A percentile compares a stretch with the other conserved stretches of the same genome.
These are phyloP conservation scores for Asteroscopus sphinx DNA, from an alignment of 2,888 invertebrate genomes.

Conservation along the genomic window DNA sequence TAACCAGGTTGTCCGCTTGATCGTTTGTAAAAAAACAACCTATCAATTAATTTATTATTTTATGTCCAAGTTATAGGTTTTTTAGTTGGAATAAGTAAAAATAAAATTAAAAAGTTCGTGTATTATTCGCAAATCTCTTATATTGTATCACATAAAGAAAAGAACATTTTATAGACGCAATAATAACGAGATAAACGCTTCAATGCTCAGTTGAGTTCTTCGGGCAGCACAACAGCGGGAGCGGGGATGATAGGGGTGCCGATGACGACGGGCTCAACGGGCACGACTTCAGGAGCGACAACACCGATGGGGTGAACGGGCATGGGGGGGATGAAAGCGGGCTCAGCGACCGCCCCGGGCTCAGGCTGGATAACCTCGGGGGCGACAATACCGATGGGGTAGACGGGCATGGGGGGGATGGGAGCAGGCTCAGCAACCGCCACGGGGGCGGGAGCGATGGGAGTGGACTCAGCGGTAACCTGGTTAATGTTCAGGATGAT, in stretches of 20 bases:
- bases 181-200: not conserved
- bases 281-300: conserved; percentile 9
- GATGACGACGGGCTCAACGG: conserved; percentile 9
- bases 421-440: not conserved
- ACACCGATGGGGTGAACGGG: conserved; percentile 9
- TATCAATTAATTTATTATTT: too few relatives aligned
- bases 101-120: not conserved
- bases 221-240: conserved; percentile 53
- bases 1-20: too few relatives aligned
- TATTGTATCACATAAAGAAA: not conserved
- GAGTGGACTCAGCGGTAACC: conserved; percentile 37
- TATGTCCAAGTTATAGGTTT: too few relatives aligned
- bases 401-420: not conserved
- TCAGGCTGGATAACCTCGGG: conserved; percentile 26
- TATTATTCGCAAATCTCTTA: not conserved
- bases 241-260: conserved; percentile 15
- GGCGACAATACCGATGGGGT: not conserved
- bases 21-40: too few relatives aligned
- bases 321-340: conserved; percentile 14
- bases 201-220: conserved; percentile 56
- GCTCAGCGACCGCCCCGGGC: conserved; percentile 13
- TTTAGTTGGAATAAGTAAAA: not conserved
- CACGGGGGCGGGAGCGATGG: conserved; percentile 24
- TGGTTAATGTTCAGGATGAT: conserved; percentile 66
- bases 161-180: not conserved